These are phyloP conservation scores for Helobdella robusta DNA, from an alignment of 2,888 invertebrate species.

Conservation along the genomic window DNA sequence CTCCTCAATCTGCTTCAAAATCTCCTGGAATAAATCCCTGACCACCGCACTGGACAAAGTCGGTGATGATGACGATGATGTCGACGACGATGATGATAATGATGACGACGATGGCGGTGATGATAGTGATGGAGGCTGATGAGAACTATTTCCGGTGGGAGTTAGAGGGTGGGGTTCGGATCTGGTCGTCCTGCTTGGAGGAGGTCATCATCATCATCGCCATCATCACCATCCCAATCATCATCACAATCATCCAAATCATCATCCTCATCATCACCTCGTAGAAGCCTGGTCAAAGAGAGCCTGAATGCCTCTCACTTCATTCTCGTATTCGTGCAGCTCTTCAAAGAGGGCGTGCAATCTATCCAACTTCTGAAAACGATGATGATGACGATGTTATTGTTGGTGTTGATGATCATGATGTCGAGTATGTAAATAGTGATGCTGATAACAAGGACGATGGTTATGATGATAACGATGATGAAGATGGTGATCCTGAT, in stretches of 20 bases:
- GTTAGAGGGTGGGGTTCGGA: too few species aligned
- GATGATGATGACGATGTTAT: neutral
- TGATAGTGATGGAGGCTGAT: neutral
- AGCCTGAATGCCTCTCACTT: too few species aligned
- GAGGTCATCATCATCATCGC: neutral
- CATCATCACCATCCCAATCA: neutral
- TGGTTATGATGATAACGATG: slow-evolving; percentile 2
- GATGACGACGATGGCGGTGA: neutral
- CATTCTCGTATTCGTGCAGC: too few species aligned
- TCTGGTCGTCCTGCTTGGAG: neutral
- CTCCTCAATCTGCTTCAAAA: too few species aligned
- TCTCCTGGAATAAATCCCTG: too few species aligned
- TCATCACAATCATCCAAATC: neutral
- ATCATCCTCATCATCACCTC: neutral
- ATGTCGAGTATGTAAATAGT: neutral
- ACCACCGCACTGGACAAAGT: too few species aligned
- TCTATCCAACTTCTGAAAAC: neutral
- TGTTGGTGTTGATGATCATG: neutral
- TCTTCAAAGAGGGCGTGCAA: too few species aligned
- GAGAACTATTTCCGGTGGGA: too few species aligned
- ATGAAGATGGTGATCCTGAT: neutral
- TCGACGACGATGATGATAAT: neutral
- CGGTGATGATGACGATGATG: neutral
- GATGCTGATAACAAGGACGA: neutral
- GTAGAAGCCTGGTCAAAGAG: too few species aligned